Base-by-base conservation (phyloP, 2,888 invertebrate genomes). In the Polydrusus cervinus region DNA sequence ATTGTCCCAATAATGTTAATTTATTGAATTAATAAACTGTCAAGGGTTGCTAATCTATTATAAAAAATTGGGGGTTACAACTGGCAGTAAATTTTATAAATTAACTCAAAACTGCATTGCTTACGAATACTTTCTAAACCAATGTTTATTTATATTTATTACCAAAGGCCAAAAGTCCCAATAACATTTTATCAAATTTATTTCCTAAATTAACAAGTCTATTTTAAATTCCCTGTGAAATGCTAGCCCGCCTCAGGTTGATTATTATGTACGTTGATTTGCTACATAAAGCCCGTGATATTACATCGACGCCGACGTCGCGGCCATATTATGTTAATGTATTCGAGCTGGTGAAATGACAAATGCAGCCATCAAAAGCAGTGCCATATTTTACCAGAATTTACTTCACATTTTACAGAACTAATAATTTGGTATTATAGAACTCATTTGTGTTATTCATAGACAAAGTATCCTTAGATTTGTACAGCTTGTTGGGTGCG, bases 341-440 rank as follows among this genome's bases (percentile, higher is more conserved):
- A 51, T 51, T 51, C 51, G 51, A 20, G 20, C 51, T 51, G 20
- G n/a, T 51, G 51, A 51, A 51, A 18, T 51, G 51, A 51, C 51
- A 51, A 51, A 51, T 51, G 51, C 51, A 51, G 51, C 51, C 20
- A 51, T 51, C 51, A 51, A 51, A 51, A 51, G 5, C 51, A 20
- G 3, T 8, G 20, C 51, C 20, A 20, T 51, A 51, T 20, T 51
- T 51, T 51, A 51, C 51, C 51, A 8, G 51, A 51, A 51, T 51
- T 51, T 51, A 51, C 20, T 51, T 16, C 14, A 47, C 16, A 16
- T 47, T 47, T 16, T 47, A 47, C 14, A 43, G 3, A 47, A 9
- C 16, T 47, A 8, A 8, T 16, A 16, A 47, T 47, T 16, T 47
- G 47, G 16, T 16, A 13, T 25, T 25, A 25, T 25, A 5, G 25